Percentiles rank a stretch among this genome's conserved stretches.
Evolutionary conservation across 2,888 invertebrate species (phyloP).

Genomic region (Conomelus anceps): DNA sequence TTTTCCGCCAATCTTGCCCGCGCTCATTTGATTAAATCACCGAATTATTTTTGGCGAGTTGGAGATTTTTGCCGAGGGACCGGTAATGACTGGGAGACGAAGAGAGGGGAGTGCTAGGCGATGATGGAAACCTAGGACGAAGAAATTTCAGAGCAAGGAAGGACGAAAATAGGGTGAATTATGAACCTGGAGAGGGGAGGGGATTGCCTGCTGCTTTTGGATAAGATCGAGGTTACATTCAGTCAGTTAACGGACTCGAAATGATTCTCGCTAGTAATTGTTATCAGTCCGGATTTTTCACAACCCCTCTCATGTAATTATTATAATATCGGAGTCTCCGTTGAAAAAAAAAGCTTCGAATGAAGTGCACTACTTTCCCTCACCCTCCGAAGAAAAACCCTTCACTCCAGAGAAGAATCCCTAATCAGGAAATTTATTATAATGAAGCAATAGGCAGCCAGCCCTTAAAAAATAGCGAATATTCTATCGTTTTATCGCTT

Average conservation of each 20-base stretch:
- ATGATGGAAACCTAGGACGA: neutral
- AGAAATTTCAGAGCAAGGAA: neutral
- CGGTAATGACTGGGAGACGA: neutral
- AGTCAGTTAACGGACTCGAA: neutral
- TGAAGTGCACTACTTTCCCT: neutral
- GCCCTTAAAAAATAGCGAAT: neutral
- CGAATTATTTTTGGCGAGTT: constrained; percentile 20
- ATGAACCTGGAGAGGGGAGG: no score
- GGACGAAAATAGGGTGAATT: neutral
- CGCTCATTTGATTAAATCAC: constrained; percentile 20
- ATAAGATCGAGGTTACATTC: neutral
- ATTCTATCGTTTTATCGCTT: neutral
- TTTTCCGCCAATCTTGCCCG: constrained; percentile 22
- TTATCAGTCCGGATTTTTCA: neutral
- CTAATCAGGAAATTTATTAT: neutral
- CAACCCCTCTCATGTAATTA: neutral
- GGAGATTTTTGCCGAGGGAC: neutral
- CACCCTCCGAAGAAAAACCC: neutral
- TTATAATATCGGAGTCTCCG: neutral
- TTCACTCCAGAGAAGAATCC: neutral
- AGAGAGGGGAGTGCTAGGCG: no score
- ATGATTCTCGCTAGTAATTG: neutral
- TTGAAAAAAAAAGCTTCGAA: neutral
- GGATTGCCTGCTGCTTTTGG: neutral
- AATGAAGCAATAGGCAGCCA: neutral